These are phyloP conservation scores for Lithobates sylvaticus DNA, from an alignment of 2,797 vertebrate genomes.

Conservation along the genomic window DNA sequence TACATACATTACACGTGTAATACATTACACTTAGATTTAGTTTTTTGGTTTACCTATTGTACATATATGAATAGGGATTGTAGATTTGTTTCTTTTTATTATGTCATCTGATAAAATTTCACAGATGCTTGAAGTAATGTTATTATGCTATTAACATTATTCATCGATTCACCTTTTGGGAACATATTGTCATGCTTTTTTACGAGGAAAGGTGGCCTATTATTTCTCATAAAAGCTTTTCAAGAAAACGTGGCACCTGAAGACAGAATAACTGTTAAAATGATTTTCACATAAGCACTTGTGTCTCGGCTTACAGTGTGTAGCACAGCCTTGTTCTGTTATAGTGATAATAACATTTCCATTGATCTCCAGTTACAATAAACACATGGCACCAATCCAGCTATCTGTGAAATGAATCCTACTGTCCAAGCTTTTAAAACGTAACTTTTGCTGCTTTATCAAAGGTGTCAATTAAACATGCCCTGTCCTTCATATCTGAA, in stretches of 20 bases:
- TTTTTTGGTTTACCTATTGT: too few species aligned
- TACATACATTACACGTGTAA: too few species aligned
- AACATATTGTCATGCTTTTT: constrained; percentile 2
- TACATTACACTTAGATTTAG: too few species aligned
- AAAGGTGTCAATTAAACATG: constrained; percentile 39
- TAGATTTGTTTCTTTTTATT: neutral
- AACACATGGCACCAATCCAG: constrained; percentile 43
- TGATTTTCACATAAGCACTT: constrained; percentile 39
- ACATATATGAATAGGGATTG: neutral
- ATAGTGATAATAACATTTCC: constrained; percentile 53
- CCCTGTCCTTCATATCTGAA: constrained; percentile 9
- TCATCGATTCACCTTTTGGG: neutral
- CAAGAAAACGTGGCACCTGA: constrained; percentile 17
- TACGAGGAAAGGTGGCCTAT: neutral
- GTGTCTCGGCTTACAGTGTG: constrained; percentile 38
- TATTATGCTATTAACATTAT: neutral
- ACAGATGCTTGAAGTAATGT: neutral
- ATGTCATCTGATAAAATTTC: neutral
- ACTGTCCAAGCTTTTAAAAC: constrained; percentile 9
- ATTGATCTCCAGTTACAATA: constrained; percentile 60
- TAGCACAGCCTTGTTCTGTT: constrained; percentile 48
- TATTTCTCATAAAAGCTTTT: constrained; percentile 39
- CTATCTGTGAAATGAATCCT: constrained; percentile 43
- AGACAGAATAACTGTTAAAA: constrained; percentile 37
- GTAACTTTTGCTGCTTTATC: constrained; percentile 11